Percentiles rank a stretch among this genome's conserved stretches.
phyloP scores from a whole-genome alignment of 2,113 vertebrate species.

The Rhombomys opimus region DNA sequence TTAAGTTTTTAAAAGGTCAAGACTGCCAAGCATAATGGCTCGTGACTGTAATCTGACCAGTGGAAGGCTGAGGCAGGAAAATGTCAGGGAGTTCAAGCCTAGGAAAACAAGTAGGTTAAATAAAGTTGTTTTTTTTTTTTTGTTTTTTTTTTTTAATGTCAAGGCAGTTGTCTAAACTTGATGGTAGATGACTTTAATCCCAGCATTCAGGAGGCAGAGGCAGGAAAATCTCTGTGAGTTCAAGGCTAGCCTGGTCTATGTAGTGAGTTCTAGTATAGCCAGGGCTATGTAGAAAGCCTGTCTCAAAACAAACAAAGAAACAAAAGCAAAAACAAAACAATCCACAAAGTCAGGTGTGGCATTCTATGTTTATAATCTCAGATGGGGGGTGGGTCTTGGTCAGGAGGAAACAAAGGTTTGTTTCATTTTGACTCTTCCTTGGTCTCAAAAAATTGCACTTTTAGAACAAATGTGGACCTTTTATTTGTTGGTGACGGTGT shows the following conservation, averaged over 20 bases:
- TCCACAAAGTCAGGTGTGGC: background rate
- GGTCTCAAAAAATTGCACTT: slow-evolving; percentile 6
- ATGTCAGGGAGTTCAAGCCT: background rate
- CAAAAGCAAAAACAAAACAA: no score
- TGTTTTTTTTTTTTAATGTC: background rate
- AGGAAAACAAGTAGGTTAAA: background rate
- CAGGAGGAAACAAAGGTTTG: background rate
- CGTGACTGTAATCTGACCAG: background rate
- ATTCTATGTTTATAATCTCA: background rate
- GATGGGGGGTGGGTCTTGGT: no score
- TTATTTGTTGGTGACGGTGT: no score
- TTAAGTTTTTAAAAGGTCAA: background rate
- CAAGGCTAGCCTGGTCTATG: background rate
- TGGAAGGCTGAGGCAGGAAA: background rate
- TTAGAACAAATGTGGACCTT: no score
- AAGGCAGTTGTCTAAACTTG: background rate
- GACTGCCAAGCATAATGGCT: background rate
- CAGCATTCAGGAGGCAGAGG: background rate
- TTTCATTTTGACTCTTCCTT: background rate
- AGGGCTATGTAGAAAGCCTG: background rate
- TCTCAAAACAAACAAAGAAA: background rate
- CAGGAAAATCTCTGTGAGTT: background rate
- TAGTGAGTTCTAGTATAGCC: background rate
- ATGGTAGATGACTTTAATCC: background rate
- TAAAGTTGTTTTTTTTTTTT: background rate